Evolutionary conservation across 2,797 vertebrate genomes (phyloP).

Genomic region (Limnodromus scolopaceus): DNA sequence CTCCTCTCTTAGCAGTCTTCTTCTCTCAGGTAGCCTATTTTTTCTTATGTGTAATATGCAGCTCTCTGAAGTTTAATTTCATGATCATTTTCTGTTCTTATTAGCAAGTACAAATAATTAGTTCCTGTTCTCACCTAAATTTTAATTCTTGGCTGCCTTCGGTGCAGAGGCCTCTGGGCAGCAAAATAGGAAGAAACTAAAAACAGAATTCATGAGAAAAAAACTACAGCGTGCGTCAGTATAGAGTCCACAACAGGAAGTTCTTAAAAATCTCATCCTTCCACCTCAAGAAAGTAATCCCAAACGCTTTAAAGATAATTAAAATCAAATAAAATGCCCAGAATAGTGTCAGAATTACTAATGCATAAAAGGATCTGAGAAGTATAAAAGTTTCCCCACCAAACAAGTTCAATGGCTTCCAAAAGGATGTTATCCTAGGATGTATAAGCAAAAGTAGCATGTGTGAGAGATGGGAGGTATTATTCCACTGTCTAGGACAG

Average conservation of each 20-base stretch:
- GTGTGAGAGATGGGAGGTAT: background rate
- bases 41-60: background rate
- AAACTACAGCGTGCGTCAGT: background rate
- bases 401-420: background rate
- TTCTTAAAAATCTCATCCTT: background rate
- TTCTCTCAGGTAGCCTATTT: background rate
- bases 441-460: background rate
- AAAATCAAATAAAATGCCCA: background rate
- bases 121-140: constrained; percentile 3
- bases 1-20: background rate
- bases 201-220: background rate
- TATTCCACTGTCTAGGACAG: background rate
- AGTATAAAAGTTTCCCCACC: background rate
- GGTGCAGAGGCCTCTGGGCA: background rate
- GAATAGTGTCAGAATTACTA: background rate
- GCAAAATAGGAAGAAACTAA: constrained; percentile 6
- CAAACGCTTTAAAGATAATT: background rate
- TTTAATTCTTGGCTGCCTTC: background rate
- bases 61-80: constrained; percentile 8
- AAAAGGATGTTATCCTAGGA: background rate
- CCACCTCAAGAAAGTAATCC: background rate
- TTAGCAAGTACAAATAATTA: constrained; percentile 40
- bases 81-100: background rate
- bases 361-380: background rate
- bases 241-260: background rate